Conservation (phyloP, 64 coral and sea anemone genomes). For the Montipora efflorescens region DNA sequence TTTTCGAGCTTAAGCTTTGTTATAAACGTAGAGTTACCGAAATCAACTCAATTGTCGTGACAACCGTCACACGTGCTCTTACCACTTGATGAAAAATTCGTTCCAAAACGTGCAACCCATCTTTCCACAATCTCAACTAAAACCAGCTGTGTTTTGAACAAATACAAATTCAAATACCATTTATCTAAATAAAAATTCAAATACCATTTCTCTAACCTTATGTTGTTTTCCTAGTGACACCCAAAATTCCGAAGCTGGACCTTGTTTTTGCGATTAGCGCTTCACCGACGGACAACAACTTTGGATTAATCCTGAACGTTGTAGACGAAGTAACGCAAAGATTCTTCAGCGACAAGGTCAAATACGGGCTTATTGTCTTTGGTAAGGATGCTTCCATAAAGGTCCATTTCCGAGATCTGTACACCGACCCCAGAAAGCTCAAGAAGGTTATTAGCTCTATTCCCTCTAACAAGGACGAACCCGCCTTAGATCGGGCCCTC, state of each 20-base stretch:
- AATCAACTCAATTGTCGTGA: no score
- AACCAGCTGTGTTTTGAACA: no score
- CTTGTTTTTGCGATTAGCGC: conserved; percentile 80
- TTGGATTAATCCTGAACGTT: conserved; percentile 78
- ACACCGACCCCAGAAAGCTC: conserved; percentile 35
- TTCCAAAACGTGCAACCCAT: no score
- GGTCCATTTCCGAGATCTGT: conserved; percentile 49
- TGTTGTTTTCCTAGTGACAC: conserved; percentile 35
- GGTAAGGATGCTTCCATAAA: conserved; percentile 64
- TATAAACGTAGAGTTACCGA: no score
- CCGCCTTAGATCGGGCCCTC: conserved; percentile 63
- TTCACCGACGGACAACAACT: conserved; percentile 51
- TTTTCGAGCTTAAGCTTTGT: no score
- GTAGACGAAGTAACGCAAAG: conserved; percentile 63
- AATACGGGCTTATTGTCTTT: conserved; percentile 87
- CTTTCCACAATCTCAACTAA: no score
- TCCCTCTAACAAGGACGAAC: conserved; percentile 35
- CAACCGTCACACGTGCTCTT: no score
- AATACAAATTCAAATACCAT: no score
- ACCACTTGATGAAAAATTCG: no score
- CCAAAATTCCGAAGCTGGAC: conserved; percentile 71
- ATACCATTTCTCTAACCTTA: neutral
- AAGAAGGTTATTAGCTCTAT: conserved; percentile 47
- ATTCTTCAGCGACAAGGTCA: conserved; percentile 66
- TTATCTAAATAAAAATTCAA: neutral